Evolutionary conservation across 2,797 vertebrate species (phyloP), one percentile per base, ranked within the genome.

Genomic region (Benthosema pterotum): DNA sequence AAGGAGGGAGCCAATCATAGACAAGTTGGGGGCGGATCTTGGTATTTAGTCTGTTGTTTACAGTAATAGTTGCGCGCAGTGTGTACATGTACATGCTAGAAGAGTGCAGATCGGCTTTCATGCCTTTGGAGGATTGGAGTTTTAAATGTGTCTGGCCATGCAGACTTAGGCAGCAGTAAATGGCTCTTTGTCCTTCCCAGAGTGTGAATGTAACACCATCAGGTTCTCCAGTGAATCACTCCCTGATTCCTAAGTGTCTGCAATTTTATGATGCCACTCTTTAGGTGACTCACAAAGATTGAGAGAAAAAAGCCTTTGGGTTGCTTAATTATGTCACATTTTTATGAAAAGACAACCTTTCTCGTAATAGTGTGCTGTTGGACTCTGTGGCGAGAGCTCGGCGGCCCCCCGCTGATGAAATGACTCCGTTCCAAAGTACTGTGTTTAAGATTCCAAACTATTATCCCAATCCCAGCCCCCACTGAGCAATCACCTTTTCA

Each of bases 401-500:
- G 4, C 3, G 5, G 11, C 63, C 46, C 69, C 80, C 69, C 60
- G 73, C 67, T 81, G 82, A 83, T 78, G 66, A 80, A 88, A 84
- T 61, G 65, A 81, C 74, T 64, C 42, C 14, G 45, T 58, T 67
- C 47, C 56, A 75, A 77, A 78, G 65, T 68, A 69, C 65, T 58
- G 75, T 74, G 55, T 86, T 84, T 83, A 75, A 81, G 70, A 84
- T 57, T 64, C 61, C 60, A 47, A 62, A 79, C 72, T 63, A 77
- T 80, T 80, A 85, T 66, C 57, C 62, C 57, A 60, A 43, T 67
- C 69, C 51, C 0, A 42, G 51, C 69, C 58, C 76, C 73, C 42
- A 63, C 77, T 61, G 80, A 84, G 78, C 57, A 65, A 69, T 85
- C 79, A 87, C 85, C 86, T 85, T 67, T 64, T 71, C 19, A 18